Base-by-base conservation (phyloP, 2,888 invertebrate species). In the Drepana falcataria region DNA sequence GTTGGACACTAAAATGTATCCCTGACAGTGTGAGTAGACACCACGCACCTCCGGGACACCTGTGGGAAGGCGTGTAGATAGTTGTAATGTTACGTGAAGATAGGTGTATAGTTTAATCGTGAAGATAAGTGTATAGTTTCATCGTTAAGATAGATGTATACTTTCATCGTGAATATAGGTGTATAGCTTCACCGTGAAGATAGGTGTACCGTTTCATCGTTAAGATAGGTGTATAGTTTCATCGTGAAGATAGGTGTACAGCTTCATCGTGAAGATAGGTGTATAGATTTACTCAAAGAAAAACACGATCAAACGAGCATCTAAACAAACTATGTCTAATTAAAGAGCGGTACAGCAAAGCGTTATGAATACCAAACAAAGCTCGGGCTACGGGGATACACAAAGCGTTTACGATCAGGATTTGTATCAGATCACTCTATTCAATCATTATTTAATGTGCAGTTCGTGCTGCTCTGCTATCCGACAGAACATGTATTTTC, bases 311-410 rank as follows among this genome's bases (percentile, higher is more conserved):
- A 40, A 35, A 21, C 33, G 33, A 40, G 37, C 49, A 5, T 40
- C 21, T 49, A 49, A 37, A 49, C 33, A 40, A 33, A 40, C 37
- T 9, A 33, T 40, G 49, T 33, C 40, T 49, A 49, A 49, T 49
- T 49, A 49, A 35, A 49, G 21, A 21, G 0, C 0, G 21, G 21
- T 4, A 55, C 52, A 57, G 58, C 63, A 60, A 60, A 59, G 56
- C 58, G 55, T 57, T 53, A 56, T 65, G 67, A 67, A 69, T 67
- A 66, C 55, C 69, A 66, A 56, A 55, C 52, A 61, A 65, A 65
- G 60, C 62, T 62, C 57, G 56, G 44, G 35, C 60, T 55, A 55
- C 2, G 40, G 58, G 64, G 63, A 59, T 21, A 9, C 6, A 9
- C 51, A 54, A 49, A 52, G 56, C 58, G 59, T 60, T 61, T 59